Evolutionary conservation across 1,140 invertebrate species (phyloP).

Genomic region (Pissodes strobi): DNA sequence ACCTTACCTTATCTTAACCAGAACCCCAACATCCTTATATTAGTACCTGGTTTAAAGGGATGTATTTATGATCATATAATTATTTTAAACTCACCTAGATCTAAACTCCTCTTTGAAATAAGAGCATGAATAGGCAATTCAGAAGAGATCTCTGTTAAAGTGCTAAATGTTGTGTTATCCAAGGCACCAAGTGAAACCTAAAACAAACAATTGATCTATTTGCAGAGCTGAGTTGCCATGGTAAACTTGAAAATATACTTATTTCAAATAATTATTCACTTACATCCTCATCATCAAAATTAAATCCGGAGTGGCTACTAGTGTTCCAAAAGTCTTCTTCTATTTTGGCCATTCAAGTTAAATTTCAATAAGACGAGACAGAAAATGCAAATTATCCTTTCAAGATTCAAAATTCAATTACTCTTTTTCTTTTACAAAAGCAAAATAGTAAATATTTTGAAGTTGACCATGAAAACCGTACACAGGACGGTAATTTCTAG

Average conservation of each 20-base stretch:
- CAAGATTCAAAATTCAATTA: too few species aligned
- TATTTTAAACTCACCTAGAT: slow-evolving; percentile 41
- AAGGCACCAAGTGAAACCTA: slow-evolving; percentile 17
- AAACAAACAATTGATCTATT: slow-evolving; percentile 25
- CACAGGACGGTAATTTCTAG: too few species aligned
- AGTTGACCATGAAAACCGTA: too few species aligned
- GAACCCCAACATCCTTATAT: too few species aligned
- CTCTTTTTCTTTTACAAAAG: too few species aligned
- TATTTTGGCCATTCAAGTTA: slow-evolving; percentile 28
- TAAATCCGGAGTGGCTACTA: slow-evolving; percentile 44
- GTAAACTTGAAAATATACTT: not conserved
- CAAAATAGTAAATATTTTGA: too few species aligned
- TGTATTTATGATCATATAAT: too few species aligned
- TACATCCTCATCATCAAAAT: slow-evolving; percentile 50
- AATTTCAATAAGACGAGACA: too few species aligned
- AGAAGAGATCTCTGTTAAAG: slow-evolving; percentile 28
- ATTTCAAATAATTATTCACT: not conserved
- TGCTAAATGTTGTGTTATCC: slow-evolving; percentile 37
- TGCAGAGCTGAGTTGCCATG: not conserved
- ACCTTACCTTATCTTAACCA: too few species aligned
- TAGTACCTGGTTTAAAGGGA: too few species aligned
- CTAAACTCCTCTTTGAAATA: slow-evolving; percentile 45
- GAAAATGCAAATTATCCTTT: too few species aligned
- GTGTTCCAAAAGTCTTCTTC: slow-evolving; percentile 52
- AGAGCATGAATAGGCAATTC: slow-evolving; percentile 44